Base-by-base conservation (phyloP, 2,113 vertebrate species). In the Ramphastos sulfuratus region DNA sequence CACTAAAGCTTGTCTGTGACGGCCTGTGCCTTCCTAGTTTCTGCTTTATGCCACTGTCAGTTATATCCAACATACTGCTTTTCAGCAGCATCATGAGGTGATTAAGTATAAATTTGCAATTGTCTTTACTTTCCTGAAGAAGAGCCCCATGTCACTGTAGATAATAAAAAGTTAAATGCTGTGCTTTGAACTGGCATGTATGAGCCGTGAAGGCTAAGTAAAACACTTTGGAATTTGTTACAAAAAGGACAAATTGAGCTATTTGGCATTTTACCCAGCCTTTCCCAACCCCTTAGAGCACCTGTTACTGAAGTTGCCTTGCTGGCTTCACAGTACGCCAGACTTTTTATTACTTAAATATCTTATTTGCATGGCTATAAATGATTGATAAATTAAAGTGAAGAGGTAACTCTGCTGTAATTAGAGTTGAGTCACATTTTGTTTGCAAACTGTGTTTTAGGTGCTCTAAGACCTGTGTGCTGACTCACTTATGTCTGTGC, bases 341-440 rank as follows among this genome's bases (percentile, higher is more conserved):
- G 85, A 80, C 89, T 46, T 84, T 75, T 76, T 96, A 67, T 89
- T 89, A 77, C 64, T 76, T 85, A 28, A 82, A 60, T 73, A 66
- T n/a, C 56, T 92, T 92, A 82, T 91, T 85, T 87, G 4, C 69
- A 39, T 81, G 64, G 31, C 84, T 74, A 4, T 87, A 91, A 92
- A 50, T 59, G 82, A 89, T 89, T 76, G 81, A 66, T 91, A 91
- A 87, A 65, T 89, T 85, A 65, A 17, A 87, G 70, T 23, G 42
- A 90, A 84, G 78, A 79, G 64, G 69, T 74, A 91, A 30, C 46
- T 88, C 83, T 73, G 31, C 65, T 91, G 21, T 87, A 83, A 76
- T 85, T 72, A 87, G 12, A 7, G 30, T 30, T 94, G 88, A 94
- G 86, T 94, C 85, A 88, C 80, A 73, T 85, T 92, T 79, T 81